Conservation (phyloP, 2,797 vertebrate genomes). For the Knipowitschia caucasica region DNA sequence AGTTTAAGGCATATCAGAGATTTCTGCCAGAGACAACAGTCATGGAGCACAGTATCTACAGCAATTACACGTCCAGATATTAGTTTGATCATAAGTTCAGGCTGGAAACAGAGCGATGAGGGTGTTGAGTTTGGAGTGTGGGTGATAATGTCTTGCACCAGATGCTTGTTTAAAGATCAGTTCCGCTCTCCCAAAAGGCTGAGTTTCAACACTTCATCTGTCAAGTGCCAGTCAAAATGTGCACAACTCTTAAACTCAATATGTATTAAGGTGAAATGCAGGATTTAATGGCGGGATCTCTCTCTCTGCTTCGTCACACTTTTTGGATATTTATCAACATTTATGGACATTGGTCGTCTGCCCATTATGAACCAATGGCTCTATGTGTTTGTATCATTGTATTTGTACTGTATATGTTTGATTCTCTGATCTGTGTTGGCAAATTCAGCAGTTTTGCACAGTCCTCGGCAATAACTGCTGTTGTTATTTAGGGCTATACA, state of each 20-base stretch:
- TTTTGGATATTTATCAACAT: too few species aligned
- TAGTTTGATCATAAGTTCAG: slow-evolving; percentile 64
- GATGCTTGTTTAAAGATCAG: slow-evolving; percentile 29
- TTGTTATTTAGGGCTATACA: too few species aligned
- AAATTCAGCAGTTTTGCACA: too few species aligned
- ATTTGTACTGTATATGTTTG: too few species aligned
- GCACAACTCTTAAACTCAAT: slow-evolving; percentile 13
- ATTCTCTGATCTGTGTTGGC: too few species aligned
- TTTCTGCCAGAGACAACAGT: slow-evolving; percentile 71
- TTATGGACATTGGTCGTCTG: too few species aligned
- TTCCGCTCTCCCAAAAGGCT: slow-evolving; percentile 13
- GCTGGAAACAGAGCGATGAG: slow-evolving; percentile 61
- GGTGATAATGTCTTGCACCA: slow-evolving; percentile 50
- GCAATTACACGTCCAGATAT: slow-evolving; percentile 69
- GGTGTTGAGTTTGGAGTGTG: slow-evolving; percentile 51
- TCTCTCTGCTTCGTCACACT: slow-evolving; percentile 12
- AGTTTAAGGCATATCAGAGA: slow-evolving; percentile 56
- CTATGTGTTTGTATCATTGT: too few species aligned
- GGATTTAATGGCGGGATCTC: slow-evolving; percentile 43
- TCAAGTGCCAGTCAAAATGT: slow-evolving; percentile 45
- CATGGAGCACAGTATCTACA: slow-evolving; percentile 46
- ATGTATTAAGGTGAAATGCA: slow-evolving; percentile 32
- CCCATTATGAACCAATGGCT: too few species aligned
- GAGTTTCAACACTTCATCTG: slow-evolving; percentile 24
- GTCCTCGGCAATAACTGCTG: too few species aligned